Base-by-base conservation (phyloP, 1,140 invertebrate species). In the Papilio dardanus region DNA sequence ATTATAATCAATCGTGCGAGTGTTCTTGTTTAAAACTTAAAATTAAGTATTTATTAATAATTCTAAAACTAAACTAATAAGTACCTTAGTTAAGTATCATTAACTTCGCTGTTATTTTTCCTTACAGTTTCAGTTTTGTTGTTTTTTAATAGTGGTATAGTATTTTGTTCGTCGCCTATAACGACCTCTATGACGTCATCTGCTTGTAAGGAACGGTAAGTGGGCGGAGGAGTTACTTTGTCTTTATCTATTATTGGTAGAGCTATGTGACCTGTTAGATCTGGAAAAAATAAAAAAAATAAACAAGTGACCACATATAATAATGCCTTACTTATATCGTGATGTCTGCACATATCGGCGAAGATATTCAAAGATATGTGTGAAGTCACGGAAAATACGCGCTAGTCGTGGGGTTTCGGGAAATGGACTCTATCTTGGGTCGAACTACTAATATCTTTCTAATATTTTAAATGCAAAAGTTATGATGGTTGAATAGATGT, bases 191-290 rank as follows among this genome's bases (percentile, higher is more conserved):
- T 83, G 28, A 82, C 68, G 28, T 84, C 88, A 31, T 90, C 88
- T 0, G 67, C 85, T 37, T 78, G 76, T 6, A 92, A 37, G 0
- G 88, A 85, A 0, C 82, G 82, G 76, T 92, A 93, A 0, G 84
- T 86, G 0, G 89, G 90, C 14, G 89, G 90, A 1, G 90, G 88
- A 0, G 88, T 86, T 5, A 66, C 73, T 19, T 62, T 76, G 42
- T 79, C 78, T 50, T 65, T 75, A 14, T 75, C 85, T 30, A 90
- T 75, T 31, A 86, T 74, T 6, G 85, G 79, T 66, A 92, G 35
- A 0, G 88, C 76, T 24, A 89, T 88, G 77, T 88, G 86, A 6
- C 86, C 83, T 0, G 91, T 91, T 10, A 93, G 79, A 76, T 88
- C 91, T 93, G 86, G 73, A 84, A 83, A 73, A 79, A 77, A 65